These are phyloP conservation scores for Monopis laevigella DNA, from an alignment of 2,888 invertebrate genomes.

Conservation along the genomic window DNA sequence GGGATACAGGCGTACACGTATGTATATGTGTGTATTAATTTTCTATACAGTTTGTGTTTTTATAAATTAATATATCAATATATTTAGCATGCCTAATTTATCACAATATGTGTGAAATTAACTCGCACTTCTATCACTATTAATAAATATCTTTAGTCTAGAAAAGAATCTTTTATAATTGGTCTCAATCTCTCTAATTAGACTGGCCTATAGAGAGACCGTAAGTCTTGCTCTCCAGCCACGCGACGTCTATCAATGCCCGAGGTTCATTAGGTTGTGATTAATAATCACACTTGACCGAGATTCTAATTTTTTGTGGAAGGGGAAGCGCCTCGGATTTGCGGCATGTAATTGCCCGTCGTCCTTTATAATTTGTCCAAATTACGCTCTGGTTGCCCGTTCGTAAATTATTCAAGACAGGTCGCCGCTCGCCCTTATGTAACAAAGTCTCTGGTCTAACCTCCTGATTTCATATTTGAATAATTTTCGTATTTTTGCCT, in stretches of 20 bases:
- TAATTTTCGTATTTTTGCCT: slow-evolving; percentile 12
- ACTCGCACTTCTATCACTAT: too few species aligned
- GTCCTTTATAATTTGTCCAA: slow-evolving; percentile 15
- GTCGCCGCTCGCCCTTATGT: slow-evolving; percentile 13
- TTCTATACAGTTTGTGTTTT: too few species aligned
- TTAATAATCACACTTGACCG: slow-evolving; percentile 11
- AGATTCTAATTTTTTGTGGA: slow-evolving; percentile 12
- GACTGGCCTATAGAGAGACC: too few species aligned
- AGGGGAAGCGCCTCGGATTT: slow-evolving; percentile 13
- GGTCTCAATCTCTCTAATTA: too few species aligned
- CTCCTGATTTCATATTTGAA: slow-evolving; percentile 14
- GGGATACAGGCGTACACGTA: too few species aligned
- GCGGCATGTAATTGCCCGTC: slow-evolving; percentile 14
- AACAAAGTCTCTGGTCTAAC: slow-evolving; percentile 12
- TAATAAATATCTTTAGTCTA: too few species aligned
- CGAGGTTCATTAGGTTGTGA: slow-evolving; percentile 8
- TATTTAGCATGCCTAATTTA: too few species aligned
- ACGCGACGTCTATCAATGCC: slow-evolving; percentile 5
- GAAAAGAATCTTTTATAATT: too few species aligned
- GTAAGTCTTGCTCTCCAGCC: too few species aligned
- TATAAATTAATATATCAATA: too few species aligned
- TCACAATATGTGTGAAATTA: too few species aligned
- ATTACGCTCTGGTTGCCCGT: slow-evolving; percentile 12
- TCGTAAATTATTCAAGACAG: slow-evolving; percentile 14
- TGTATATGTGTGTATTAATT: too few species aligned